These are phyloP conservation scores for Balaenoptera acutorostrata DNA, from an alignment of 2,113 vertebrate species.

Conservation along the genomic window DNA sequence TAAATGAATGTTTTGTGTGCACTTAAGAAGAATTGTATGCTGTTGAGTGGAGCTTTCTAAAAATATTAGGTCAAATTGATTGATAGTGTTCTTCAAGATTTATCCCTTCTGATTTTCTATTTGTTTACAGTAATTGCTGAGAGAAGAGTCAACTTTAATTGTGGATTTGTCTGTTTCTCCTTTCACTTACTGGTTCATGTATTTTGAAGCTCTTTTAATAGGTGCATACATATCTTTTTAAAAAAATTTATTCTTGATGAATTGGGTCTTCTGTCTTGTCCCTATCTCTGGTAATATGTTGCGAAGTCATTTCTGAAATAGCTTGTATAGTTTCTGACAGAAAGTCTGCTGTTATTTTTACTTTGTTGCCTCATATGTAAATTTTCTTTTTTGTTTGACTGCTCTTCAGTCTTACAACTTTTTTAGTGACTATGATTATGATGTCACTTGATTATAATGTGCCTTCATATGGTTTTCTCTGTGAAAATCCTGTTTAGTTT, in stretches of 20 bases:
- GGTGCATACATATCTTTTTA: not conserved
- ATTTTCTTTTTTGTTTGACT: not conserved
- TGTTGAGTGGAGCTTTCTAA: not conserved
- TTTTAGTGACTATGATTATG: not conserved
- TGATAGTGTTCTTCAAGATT: not conserved
- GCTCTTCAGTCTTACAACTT: not conserved
- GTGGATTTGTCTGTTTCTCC: not conserved
- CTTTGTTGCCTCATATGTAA: not conserved
- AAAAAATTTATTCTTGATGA: not conserved
- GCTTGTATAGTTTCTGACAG: not conserved
- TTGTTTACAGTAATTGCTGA: not conserved
- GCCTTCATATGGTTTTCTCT: slow-evolving; percentile 1
- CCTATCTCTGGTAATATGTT: not conserved
- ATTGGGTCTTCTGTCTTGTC: not conserved
- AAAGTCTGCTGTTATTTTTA: not conserved
- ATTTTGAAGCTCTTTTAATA: not conserved
- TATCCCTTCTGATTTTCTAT: not conserved
- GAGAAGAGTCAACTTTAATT: not conserved
- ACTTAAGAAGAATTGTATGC: not conserved
- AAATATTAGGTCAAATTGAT: not conserved
- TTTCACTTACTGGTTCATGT: not conserved
- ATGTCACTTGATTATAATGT: not conserved
- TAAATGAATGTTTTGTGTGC: not conserved
- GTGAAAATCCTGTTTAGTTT: not conserved
- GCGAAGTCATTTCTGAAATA: not conserved